These are phyloP conservation scores for Trissonchulus latispiculum DNA, from an alignment of 2,888 invertebrate species.

Conservation along the genomic window DNA sequence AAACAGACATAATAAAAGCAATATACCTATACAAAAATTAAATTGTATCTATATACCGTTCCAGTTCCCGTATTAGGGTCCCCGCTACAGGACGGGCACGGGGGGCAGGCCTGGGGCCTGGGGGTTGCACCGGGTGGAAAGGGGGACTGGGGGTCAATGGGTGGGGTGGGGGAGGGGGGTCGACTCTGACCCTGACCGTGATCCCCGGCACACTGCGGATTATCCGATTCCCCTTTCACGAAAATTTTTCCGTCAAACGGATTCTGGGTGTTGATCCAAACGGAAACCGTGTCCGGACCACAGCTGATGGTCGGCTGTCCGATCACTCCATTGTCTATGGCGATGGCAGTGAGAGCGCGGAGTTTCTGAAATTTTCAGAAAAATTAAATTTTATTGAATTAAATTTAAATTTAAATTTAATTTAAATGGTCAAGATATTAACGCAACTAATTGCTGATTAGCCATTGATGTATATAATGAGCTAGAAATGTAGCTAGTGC, in stretches of 20 bases:
- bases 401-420: too few relatives aligned
- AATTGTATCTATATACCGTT: too few relatives aligned
- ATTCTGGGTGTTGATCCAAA: conserved; percentile 35
- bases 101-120: conserved; percentile 2
- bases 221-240: conserved; percentile 35
- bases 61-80: not conserved
- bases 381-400: too few relatives aligned
- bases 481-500: too few relatives aligned
- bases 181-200: not conserved
- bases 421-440: too few relatives aligned
- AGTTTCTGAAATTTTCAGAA: too few relatives aligned
- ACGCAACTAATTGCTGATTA: too few relatives aligned
- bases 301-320: conserved; percentile 37
- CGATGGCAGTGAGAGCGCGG: conserved; percentile 11
- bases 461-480: too few relatives aligned
- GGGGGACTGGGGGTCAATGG: not conserved
- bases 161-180: not conserved
- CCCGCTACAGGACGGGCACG: conserved; percentile 12
- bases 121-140: not conserved
- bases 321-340: conserved; percentile 22
- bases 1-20: too few relatives aligned
- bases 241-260: conserved; percentile 39
- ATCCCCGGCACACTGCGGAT: conserved; percentile 20
- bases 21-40: too few relatives aligned
- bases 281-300: conserved; percentile 34